These are phyloP conservation scores for Mercenaria mercenaria DNA, from an alignment of 1,140 invertebrate species.

Conservation along the genomic window DNA sequence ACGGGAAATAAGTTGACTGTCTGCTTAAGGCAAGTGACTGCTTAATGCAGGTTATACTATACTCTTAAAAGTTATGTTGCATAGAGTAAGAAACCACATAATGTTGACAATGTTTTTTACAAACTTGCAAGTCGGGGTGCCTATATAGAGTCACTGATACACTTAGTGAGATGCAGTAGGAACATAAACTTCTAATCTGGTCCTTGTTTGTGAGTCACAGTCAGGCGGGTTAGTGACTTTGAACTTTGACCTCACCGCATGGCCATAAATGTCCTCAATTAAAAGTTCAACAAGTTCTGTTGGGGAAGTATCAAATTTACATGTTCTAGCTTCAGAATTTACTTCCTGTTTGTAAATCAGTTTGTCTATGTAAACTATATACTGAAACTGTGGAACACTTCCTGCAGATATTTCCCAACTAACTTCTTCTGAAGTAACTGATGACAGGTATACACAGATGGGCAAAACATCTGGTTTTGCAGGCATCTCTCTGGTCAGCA, in stretches of 20 bases:
- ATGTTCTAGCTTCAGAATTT: slow-evolving; percentile 50
- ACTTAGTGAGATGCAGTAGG: neutral
- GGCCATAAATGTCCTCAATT: slow-evolving; percentile 64
- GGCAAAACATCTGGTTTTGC: slow-evolving; percentile 51
- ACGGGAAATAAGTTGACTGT: too few species aligned
- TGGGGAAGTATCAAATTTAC: slow-evolving; percentile 26
- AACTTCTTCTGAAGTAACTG: slow-evolving; percentile 26
- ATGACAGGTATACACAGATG: slow-evolving; percentile 37
- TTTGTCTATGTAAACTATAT: slow-evolving; percentile 55
- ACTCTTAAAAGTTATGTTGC: too few species aligned
- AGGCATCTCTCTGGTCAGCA: slow-evolving; percentile 1
- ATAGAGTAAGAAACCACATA: too few species aligned
- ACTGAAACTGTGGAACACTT: slow-evolving; percentile 61
- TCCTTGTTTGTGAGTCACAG: slow-evolving; percentile 31
- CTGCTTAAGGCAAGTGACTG: too few species aligned
- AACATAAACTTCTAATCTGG: slow-evolving; percentile 46
- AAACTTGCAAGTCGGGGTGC: too few species aligned
- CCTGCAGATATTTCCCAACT: slow-evolving; percentile 48
- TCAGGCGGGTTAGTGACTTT: slow-evolving; percentile 3
- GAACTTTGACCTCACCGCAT: slow-evolving; percentile 48
- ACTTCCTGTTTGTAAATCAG: slow-evolving; percentile 49
- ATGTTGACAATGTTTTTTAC: too few species aligned
- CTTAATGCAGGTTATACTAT: too few species aligned
- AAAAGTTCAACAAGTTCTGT: slow-evolving; percentile 47
- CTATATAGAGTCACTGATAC: too few species aligned